phyloP scores from a whole-genome alignment of 2,797 vertebrate genomes.

The Artibeus lituratus region DNA sequence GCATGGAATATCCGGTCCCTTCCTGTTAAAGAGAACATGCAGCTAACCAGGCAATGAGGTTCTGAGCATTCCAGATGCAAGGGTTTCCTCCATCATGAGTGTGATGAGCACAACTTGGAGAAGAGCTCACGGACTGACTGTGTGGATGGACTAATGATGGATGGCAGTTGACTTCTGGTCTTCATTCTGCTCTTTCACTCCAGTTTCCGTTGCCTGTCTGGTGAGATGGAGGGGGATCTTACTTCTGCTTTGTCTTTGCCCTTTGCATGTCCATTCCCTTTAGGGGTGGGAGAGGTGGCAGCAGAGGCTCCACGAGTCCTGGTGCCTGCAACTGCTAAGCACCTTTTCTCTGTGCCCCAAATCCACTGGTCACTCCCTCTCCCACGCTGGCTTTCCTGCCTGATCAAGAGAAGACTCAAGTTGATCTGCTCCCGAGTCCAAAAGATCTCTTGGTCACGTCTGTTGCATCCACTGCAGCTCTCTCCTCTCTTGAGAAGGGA shows the following conservation, averaged over 20 bases:
- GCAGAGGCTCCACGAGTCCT: background rate
- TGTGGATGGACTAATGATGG: background rate
- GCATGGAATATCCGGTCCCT: background rate
- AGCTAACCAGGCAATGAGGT: background rate
- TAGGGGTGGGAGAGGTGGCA: background rate
- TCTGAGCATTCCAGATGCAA: background rate
- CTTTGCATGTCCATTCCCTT: background rate
- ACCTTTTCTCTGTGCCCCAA: background rate
- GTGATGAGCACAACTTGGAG: background rate
- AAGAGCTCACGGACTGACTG: background rate
- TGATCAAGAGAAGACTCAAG: background rate
- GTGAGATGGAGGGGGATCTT: background rate
- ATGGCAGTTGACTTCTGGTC: background rate
- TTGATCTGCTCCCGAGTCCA: background rate
- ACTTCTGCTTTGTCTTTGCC: background rate
- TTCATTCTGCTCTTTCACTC: background rate
- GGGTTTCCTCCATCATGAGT: background rate
- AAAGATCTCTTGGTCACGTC: background rate
- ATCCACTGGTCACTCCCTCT: background rate
- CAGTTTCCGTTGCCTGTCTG: background rate
- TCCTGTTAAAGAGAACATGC: background rate
- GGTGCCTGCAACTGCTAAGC: too few relatives aligned
- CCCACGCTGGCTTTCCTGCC: background rate
- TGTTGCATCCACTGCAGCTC: background rate
- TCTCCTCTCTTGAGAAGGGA: background rate